Base-by-base conservation (phyloP, 64 coral and sea anemone species). In the Montipora sp. region DNA sequence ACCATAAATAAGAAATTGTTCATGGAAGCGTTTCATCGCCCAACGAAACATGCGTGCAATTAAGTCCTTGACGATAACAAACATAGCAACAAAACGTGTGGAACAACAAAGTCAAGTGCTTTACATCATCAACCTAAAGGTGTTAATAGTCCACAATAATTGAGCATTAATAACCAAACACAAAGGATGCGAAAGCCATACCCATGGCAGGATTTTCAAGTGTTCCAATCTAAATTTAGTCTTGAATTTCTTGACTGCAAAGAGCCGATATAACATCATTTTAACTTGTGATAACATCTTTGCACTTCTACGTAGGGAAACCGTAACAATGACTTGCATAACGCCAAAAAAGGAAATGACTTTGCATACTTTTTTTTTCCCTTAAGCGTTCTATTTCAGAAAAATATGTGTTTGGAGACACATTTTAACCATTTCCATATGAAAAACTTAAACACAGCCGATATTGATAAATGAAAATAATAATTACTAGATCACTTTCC, bases 21-120 rank as follows among this genome's bases (percentile, higher is more conserved):
- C 7, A 49, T 16, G 45, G 47, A 78, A 78, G 0, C 82, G 46
- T 8, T 71, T 47, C 36, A 45, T 72, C 53, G 21, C 80, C 20
- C 45, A 18, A 22, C 59, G 1, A 3, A 23, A 49, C 36, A 83
- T 70, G 82, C 44, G 16, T 23, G 82, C 5, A 16, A 85, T 85
- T 71, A 72, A 7, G 82, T 82, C 58, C 82, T 85, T 85, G 20
- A 72, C 82, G 82, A 85, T 50, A 48, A 85, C 15, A 72, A 85
- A 85, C 82, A 85, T 85, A 85, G 82, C 82, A 85, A 85, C 82
- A 85, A 22, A 8, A 8, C 11, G 6, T 8, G 66, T 51, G 48
- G 71, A 85, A n/a, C 82, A 24, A 3, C 45, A 71, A 23, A 71
- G 44, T 85, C 47, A 85, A 85, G 65, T 50, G 82, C 5, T 19